Base-by-base conservation (phyloP, 2,113 vertebrate species). In the Condylura cristata region DNA sequence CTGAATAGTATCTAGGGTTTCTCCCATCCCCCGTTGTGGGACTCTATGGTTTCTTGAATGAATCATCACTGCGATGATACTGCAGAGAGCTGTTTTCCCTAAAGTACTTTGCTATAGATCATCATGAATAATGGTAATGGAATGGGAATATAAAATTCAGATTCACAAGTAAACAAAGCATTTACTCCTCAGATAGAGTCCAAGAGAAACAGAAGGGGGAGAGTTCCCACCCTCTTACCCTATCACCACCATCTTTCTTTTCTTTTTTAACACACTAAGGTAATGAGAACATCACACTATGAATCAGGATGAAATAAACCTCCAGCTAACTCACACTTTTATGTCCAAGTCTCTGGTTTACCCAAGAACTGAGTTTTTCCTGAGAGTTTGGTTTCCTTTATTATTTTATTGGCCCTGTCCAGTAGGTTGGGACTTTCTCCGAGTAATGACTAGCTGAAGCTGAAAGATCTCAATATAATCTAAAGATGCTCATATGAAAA, bases 1-100 rank as follows among this genome's bases (percentile, higher is more conserved):
- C 32, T 85, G 84, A 71, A 53, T 95, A 75, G 96, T 97, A 89
- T 60, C 70, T 46, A 75, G 58, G 72, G 70, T 81, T 95, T 92
- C 92, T 51, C 95, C n/a, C 44, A n/a, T n/a, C 95, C n/a, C 34
- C 28, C 83, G 63, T 28, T 84, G 80, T 14, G 92, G 88, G n/a
- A 63, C 9, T 28, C 2, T 72, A 46, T 95, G 74, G 89, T 94
- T 92, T 89, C 53, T 72, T 56, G 22, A 61, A 86, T 93, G 93
- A 97, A 97, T 97, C 96, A 95, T 41, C 78, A 44, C 86, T 82
- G 95, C 88, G 94, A 82, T 87, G 91, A 96, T 95, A 90, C 91
- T 93, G 92, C 46, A 32, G 74, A 92, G 86, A 96, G 28, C 94
- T 87, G 86, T 96, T 89, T 97, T 84, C 61, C 92, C 10, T 97